Base-by-base conservation (phyloP, 2,113 vertebrate genomes). In the Pavo muticus region DNA sequence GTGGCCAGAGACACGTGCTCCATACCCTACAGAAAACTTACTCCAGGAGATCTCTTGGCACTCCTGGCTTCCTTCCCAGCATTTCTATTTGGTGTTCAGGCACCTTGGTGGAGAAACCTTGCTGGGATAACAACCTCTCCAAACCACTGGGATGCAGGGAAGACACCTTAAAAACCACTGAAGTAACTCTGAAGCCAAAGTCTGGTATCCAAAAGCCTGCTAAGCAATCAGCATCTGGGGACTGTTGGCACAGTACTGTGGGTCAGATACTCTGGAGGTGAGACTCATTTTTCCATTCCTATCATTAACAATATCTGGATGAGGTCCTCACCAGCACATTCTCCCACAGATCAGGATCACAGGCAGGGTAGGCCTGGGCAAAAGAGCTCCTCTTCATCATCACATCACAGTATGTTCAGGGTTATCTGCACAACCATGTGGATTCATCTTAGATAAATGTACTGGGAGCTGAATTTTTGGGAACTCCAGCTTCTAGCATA, bases 81-180 rank as follows among this genome's bases (percentile, higher is more conserved):
- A 45, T 63, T 52, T 11, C 2, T 32, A 19, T 17, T 84, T 40
- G 4, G 25, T 27, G 30, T 35, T 64, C 19, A 39, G 83, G 48
- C 32, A 61, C 30, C 6, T 61, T 39, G 60, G 23, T 0, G 0
- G 40, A 30, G 9, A 30, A 14, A 30, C 19, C 14, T 19, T 0
- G 0, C 25, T 70, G 25, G 17, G 68, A 12, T 17, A 47, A 23
- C 30, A 61, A 2, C 24, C 5, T 60, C 50, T 59, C 65, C 64
- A 63, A 39, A 67, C 16, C 45, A 12, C 37, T 2, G 18, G 40
- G 11, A 30, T 4, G 27, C 27, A n/a, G 14, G 39, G 14, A 67
- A 67, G 14, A 27, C 14, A 5, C 9, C n/a, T 79, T 39, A 59
- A 42, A 69, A 52, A 10, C 2, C 12, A 40, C 40, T 8, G 5